These are phyloP conservation scores for Falco berigora DNA, from an alignment of 2,797 vertebrate genomes.

Conservation along the genomic window DNA sequence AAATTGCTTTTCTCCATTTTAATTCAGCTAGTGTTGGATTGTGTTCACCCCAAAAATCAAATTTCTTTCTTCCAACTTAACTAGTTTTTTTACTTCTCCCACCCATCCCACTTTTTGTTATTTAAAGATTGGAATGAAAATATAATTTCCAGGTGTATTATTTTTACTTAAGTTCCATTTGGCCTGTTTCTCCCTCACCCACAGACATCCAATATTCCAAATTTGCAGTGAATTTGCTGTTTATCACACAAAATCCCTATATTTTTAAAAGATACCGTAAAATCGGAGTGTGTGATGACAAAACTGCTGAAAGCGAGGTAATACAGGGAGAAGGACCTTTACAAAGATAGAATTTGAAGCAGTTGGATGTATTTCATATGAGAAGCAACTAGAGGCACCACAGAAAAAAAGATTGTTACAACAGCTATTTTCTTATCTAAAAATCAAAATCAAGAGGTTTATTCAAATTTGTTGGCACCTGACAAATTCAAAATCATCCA, in stretches of 20 bases:
- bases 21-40: not conserved
- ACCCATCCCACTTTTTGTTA: accelerated
- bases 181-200: not conserved
- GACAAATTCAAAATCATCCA: not conserved
- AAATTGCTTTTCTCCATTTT: not conserved
- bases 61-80: not conserved
- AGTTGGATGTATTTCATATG: not conserved
- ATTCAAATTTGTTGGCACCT: not conserved
- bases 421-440: not conserved
- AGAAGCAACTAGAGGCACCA: not conserved
- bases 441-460: not conserved
- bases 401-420: not conserved
- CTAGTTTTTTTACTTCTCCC: not conserved
- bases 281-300: not conserved
- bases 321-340: not conserved
- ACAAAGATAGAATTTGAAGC: not conserved
- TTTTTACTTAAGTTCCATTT: not conserved
- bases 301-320: not conserved
- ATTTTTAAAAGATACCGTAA: not conserved
- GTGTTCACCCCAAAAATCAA: not conserved
- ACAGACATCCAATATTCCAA: not conserved
- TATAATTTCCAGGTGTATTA: not conserved
- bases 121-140: not conserved
- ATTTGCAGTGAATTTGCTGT: not conserved
- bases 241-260: not conserved